Percentiles rank a stretch among this genome's conserved stretches.
Evolutionary conservation across 2,113 vertebrate species (phyloP).

Genomic region (Periophthalmus modestus): DNA sequence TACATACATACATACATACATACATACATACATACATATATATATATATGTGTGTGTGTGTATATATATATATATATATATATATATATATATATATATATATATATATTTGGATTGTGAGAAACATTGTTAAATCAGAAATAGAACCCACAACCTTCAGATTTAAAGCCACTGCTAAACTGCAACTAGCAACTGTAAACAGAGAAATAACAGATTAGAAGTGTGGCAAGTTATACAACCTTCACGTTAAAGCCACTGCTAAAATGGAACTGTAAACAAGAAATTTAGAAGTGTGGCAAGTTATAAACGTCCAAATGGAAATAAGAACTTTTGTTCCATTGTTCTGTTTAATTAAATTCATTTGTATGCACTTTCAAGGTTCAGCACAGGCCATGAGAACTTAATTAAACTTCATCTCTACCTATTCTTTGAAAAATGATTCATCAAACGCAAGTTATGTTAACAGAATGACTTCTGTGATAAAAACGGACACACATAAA

Average conservation of each 20-base stretch:
- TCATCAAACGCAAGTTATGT: background rate
- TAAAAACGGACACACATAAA: background rate
- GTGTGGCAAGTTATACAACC: background rate
- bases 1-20: too few species aligned
- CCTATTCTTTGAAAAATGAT: background rate
- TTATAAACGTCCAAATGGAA: background rate
- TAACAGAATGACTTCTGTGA: background rate
- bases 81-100: too few species aligned
- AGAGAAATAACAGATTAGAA: background rate
- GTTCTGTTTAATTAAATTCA: conserved; percentile 2
- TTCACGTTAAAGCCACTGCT: background rate
- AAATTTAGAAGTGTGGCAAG: background rate
- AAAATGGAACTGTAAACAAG: background rate
- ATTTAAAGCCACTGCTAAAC: background rate
- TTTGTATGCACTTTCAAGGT: background rate
- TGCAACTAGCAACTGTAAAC: background rate
- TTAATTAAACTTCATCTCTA: background rate
- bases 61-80: too few species aligned
- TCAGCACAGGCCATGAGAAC: background rate
- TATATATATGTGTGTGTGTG: too few species aligned
- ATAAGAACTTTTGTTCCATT: background rate
- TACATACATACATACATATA: too few species aligned
- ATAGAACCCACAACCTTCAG: background rate
- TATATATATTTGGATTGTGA: too few species aligned
- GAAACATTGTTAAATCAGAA: too few species aligned